phyloP scores from a whole-genome alignment of 1,140 invertebrate genomes.

The Drosophila takahashii region DNA sequence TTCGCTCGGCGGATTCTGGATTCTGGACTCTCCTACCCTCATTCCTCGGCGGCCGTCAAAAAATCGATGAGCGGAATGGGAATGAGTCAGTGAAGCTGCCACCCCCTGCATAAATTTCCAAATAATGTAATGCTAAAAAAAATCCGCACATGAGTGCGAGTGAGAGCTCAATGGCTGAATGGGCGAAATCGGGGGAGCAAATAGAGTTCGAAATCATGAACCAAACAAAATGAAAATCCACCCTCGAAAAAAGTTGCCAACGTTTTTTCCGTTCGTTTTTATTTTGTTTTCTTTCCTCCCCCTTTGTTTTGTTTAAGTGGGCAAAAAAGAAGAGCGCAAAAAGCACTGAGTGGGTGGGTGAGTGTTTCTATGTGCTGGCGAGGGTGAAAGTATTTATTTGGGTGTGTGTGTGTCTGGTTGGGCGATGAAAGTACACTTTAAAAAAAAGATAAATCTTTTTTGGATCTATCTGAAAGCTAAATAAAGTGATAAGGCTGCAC shows the following conservation, averaged over 20 bases:
- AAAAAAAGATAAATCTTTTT: background rate
- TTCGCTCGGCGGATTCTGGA: background rate
- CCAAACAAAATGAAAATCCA: constrained; percentile 82
- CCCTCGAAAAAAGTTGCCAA: constrained; percentile 77
- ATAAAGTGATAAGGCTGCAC: too few species aligned
- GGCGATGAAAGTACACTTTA: constrained; percentile 19
- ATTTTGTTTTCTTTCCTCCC: constrained; percentile 49
- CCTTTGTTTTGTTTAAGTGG: constrained; percentile 63
- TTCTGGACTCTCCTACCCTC: background rate
- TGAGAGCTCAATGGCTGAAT: background rate
- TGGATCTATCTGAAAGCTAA: background rate
- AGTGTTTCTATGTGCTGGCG: constrained; percentile 20
- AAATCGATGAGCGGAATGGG: constrained; percentile 70
- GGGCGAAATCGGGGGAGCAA: constrained; percentile 48
- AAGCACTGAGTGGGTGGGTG: constrained; percentile 55
- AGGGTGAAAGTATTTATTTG: constrained; percentile 20
- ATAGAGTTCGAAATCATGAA: constrained; percentile 82
- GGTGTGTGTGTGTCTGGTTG: constrained; percentile 23
- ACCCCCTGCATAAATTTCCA: constrained; percentile 81
- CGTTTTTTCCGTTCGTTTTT: constrained; percentile 55
- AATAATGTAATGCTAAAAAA: constrained; percentile 80
- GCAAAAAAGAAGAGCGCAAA: constrained; percentile 72
- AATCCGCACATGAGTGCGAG: constrained; percentile 39
- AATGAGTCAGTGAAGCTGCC: constrained; percentile 42
- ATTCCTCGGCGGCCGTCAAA: constrained; percentile 32